A percentile compares a stretch with the other conserved stretches of the same genome.
These are phyloP conservation scores for Hemicordylus capensis DNA, from an alignment of 2,113 vertebrate genomes.

Conservation along the genomic window DNA sequence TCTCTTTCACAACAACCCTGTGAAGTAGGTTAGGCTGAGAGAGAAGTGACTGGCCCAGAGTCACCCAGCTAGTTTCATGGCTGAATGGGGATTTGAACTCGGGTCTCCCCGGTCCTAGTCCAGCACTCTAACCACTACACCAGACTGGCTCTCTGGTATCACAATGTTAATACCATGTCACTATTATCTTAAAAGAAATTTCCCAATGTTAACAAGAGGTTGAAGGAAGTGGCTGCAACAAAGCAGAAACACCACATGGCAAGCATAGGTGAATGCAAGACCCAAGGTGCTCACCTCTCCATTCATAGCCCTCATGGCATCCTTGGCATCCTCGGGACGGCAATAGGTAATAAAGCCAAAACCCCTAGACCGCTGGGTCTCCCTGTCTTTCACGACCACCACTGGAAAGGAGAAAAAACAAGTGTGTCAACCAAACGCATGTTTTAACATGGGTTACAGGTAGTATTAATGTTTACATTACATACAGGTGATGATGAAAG, in stretches of 20 bases:
- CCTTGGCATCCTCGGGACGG: slow-evolving; percentile 84
- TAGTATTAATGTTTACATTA: neutral
- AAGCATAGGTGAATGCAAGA: neutral
- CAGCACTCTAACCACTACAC: too few species aligned
- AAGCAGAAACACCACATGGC: neutral
- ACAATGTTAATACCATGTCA: too few species aligned
- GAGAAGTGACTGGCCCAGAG: too few species aligned
- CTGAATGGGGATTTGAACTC: too few species aligned
- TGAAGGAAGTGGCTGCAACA: neutral
- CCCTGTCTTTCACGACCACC: slow-evolving; percentile 86
- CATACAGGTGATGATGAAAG: neutral
- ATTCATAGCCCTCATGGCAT: slow-evolving; percentile 85
- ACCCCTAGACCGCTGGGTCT: slow-evolving; percentile 82
- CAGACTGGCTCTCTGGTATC: too few species aligned
- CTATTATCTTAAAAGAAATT: too few species aligned
- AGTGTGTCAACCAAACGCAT: neutral
- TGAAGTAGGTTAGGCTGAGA: too few species aligned
- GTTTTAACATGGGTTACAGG: neutral
- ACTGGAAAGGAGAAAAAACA: slow-evolving; percentile 60
- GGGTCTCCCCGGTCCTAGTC: too few species aligned
- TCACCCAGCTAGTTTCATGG: too few species aligned
- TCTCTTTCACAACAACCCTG: too few species aligned
- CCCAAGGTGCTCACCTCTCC: slow-evolving; percentile 76
- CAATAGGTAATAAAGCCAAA: slow-evolving; percentile 88
- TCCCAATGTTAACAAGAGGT: too few species aligned